phyloP scores from a whole-genome alignment of 2,113 vertebrate species.

The Callipepla squamata region DNA sequence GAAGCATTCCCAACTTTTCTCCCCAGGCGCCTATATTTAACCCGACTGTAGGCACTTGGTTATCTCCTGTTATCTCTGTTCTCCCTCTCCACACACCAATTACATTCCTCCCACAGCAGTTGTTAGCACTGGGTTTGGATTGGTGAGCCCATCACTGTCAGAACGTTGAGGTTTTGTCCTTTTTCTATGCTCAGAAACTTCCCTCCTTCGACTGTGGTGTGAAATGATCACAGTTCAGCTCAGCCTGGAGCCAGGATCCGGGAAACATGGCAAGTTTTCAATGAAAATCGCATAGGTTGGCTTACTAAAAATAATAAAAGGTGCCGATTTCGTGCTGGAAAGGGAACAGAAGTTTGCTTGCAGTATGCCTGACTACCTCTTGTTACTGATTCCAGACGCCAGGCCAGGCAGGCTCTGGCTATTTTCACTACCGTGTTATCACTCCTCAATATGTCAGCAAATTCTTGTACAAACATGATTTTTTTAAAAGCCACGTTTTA shows the following conservation, averaged over 20 bases:
- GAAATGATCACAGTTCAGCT: not conserved
- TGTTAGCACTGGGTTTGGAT: not conserved
- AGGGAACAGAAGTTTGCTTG: not conserved
- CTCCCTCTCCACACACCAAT: not conserved
- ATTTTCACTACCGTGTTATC: conserved; percentile 74
- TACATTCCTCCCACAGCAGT: not conserved
- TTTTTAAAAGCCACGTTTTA: conserved; percentile 51
- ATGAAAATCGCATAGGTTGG: fast-evolving
- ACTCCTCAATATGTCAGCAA: conserved; percentile 73
- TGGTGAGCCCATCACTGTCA: not conserved
- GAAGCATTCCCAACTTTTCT: not conserved
- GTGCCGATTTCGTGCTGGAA: not conserved
- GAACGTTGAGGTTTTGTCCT: not conserved
- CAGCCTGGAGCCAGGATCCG: not conserved
- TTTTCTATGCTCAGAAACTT: not conserved
- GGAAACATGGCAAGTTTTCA: not conserved
- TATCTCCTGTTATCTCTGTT: not conserved
- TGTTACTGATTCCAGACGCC: conserved; percentile 63
- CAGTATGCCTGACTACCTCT: conserved; percentile 19
- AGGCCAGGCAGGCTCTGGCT: conserved; percentile 66
- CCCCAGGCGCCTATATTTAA: not conserved
- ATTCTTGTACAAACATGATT: conserved; percentile 71
- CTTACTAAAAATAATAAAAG: not conserved
- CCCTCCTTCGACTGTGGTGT: fast-evolving
- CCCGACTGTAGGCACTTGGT: not conserved